phyloP scores from a whole-genome alignment of 2,797 vertebrate genomes.

The Sebastes wilsoni region DNA sequence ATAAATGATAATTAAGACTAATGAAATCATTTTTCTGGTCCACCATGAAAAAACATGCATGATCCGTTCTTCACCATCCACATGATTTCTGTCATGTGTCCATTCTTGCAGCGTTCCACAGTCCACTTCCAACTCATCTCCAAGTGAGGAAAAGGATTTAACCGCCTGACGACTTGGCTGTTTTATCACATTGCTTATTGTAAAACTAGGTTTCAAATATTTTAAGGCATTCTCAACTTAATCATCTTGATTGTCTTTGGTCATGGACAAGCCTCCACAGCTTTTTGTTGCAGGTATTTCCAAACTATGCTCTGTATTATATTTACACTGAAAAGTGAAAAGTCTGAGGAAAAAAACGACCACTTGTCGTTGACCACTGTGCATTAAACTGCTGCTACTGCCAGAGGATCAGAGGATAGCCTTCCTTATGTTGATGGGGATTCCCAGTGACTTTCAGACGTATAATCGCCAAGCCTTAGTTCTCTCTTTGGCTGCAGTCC shows the following conservation, averaged over 20 bases:
- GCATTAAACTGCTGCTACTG: constrained; percentile 7
- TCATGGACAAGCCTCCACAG: constrained; percentile 74
- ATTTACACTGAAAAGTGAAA: constrained; percentile 62
- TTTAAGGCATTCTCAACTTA: constrained; percentile 79
- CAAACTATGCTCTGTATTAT: constrained; percentile 63
- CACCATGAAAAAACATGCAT: constrained; percentile 51
- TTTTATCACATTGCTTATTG: constrained; percentile 41
- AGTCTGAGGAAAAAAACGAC: constrained; percentile 24
- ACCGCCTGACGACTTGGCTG: neutral
- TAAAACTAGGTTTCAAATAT: constrained; percentile 58
- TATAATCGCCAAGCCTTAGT: neutral
- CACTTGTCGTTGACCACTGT: constrained; percentile 6
- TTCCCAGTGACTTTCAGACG: neutral
- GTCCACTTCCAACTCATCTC: constrained; percentile 9
- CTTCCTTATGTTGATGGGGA: neutral
- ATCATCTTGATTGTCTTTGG: constrained; percentile 84
- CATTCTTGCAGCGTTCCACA: constrained; percentile 11
- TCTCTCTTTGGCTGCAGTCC: constrained; percentile 43
- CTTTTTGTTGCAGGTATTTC: constrained; percentile 60
- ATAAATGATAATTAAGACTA: constrained; percentile 24
- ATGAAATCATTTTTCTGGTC: constrained; percentile 30
- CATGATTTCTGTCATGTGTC: constrained; percentile 1
- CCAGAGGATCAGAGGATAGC: neutral
- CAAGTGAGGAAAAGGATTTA: constrained; percentile 10
- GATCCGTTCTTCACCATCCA: constrained; percentile 2